These are phyloP conservation scores for Onychomys torridus DNA, from an alignment of 2,797 vertebrate species.

Conservation along the genomic window DNA sequence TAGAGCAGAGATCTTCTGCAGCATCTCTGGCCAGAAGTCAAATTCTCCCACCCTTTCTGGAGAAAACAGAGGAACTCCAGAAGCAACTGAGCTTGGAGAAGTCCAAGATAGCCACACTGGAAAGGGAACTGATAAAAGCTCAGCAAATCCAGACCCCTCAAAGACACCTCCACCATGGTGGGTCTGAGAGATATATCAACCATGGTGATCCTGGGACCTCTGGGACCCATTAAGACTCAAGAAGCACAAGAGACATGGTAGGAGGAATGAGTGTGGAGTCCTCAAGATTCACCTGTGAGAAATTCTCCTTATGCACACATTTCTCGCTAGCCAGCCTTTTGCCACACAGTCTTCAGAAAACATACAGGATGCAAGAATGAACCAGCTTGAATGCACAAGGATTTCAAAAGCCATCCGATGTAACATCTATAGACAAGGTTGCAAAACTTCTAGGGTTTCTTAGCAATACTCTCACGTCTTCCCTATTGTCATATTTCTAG, in stretches of 20 bases:
- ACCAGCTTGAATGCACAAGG: background rate
- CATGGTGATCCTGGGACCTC: conserved; percentile 67
- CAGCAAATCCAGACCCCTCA: conserved; percentile 89
- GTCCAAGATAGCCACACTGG: conserved; percentile 94
- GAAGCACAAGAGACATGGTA: conserved; percentile 88
- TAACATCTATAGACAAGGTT: background rate
- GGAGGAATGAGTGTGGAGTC: conserved; percentile 91
- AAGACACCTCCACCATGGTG: conserved; percentile 73
- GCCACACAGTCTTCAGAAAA: background rate
- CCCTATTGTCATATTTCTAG: background rate
- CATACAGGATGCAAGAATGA: background rate
- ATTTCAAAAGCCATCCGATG: background rate
- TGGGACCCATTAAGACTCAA: background rate
- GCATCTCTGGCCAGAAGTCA: conserved; percentile 91
- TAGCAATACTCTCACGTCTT: background rate
- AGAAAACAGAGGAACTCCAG: conserved; percentile 92
- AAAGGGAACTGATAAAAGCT: conserved; percentile 91
- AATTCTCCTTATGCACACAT: background rate
- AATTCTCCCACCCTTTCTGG: conserved; percentile 88
- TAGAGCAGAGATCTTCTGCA: conserved; percentile 92
- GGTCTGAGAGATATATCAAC: conserved; percentile 82
- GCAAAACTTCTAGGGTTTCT: background rate
- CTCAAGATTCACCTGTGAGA: conserved; percentile 91
- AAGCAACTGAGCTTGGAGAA: conserved; percentile 95
- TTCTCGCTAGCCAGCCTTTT: background rate